Conservation (phyloP, 2,113 vertebrate species). For the Entomyzon cyanotis region DNA sequence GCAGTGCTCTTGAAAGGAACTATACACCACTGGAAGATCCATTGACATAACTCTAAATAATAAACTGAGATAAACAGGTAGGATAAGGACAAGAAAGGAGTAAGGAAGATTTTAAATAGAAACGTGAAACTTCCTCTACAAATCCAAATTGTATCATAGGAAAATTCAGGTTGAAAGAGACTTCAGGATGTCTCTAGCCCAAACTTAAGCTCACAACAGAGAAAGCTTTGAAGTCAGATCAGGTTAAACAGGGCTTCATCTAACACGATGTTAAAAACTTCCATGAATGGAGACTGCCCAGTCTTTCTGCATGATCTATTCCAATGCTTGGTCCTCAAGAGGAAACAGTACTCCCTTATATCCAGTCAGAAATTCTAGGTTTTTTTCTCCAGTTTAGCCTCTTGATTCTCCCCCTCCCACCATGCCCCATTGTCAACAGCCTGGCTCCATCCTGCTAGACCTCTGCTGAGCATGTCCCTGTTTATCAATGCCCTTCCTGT, state of each 20-base stretch:
- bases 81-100: background rate
- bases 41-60: background rate
- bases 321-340: background rate
- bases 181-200: background rate
- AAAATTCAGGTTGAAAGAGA: background rate
- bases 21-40: background rate
- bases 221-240: background rate
- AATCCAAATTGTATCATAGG: background rate
- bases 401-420: background rate
- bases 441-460: background rate
- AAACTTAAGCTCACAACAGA: background rate
- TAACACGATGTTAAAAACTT: background rate
- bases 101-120: background rate
- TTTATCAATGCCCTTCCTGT: background rate
- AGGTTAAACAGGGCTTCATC: background rate
- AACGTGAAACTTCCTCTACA: background rate
- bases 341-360: background rate
- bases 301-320: background rate
- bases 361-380: background rate
- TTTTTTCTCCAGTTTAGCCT: background rate
- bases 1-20: background rate
- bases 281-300: background rate
- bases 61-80: background rate
- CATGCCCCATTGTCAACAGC: background rate
- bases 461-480: background rate